Base-by-base conservation (phyloP, 2,113 vertebrate genomes). In the Amphiprion ocellaris region DNA sequence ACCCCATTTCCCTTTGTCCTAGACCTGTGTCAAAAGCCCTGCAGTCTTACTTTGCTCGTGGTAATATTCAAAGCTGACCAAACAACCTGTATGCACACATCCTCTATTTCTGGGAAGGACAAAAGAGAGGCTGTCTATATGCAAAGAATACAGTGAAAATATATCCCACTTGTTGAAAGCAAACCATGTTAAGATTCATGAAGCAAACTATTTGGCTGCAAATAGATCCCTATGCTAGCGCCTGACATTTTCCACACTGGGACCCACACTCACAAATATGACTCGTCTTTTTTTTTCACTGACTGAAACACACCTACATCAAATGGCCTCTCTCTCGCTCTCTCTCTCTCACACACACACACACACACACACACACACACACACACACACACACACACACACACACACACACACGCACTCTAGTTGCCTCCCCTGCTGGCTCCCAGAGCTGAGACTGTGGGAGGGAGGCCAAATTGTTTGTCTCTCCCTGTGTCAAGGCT, bases 381-480 rank as follows among this genome's bases (percentile, higher is more conserved):
- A 50, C 69, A 44, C 2, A 41, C 63, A 39, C 77, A 69, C 46
- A 52, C 46, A 77, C 71, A 60, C 81, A 55, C 53, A 58, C 37
- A 54, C 49, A 58, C 56, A 64, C 56, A 59, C 68, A 74, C 44
- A 81, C 56, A 56, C 69, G 11, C 23, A 80, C 61, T 80, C 46
- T 50, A 41, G 70, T 39, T 77, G 60, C 81, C 73, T 77, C 78
- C 77, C 90, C 89, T 77, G 84, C 90, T 90, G 88, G 62, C 78
- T 87, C 77, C 72, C 83, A 86, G 89, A 92, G 89, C 82, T 84
- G 89, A 82, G 88, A 84, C 87, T 85, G 92, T 91, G 91, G 90
- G 91, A 92, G 92, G 91, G 81, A 90, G 89, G 90, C 87, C 90
- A 93, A 92, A 93, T 91, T 91, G 92, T 94, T 94, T 93, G 90